A percentile compares a stretch with the other conserved stretches of the same genome.
These are phyloP conservation scores for Caenorhabditis sulstoni DNA, from an alignment of 2,888 invertebrate genomes.

Conservation along the genomic window DNA sequence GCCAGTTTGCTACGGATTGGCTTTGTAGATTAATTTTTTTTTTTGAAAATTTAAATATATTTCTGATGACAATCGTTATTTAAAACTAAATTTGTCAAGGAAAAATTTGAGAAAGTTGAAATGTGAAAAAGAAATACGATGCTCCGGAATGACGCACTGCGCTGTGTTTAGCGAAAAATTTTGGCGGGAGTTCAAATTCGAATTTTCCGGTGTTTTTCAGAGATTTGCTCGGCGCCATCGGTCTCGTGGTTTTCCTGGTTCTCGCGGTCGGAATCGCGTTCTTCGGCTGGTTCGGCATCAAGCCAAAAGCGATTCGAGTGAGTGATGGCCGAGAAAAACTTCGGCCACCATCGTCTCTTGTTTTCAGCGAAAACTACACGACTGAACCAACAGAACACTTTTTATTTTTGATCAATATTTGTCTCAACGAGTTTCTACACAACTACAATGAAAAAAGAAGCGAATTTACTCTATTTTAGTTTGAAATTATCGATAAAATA, in stretches of 20 bases:
- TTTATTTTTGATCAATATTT: conserved; percentile 26
- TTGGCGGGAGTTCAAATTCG: background rate
- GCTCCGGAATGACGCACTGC: background rate
- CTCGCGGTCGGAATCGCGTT: conserved; percentile 16
- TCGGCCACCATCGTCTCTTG: background rate
- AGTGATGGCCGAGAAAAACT: background rate
- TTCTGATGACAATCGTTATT: too few species aligned
- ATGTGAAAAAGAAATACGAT: background rate
- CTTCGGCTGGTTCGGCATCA: conserved; percentile 44
- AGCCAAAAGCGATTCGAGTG: conserved; percentile 43
- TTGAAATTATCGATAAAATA: conserved; percentile 1
- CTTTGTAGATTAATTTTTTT: conserved; percentile 24
- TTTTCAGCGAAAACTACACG: conserved; percentile 49
- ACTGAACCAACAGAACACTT: conserved; percentile 2
- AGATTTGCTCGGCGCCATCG: conserved; percentile 26
- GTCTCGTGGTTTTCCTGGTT: conserved; percentile 8
- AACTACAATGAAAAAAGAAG: background rate
- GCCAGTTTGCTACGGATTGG: conserved; percentile 39
- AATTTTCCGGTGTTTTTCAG: conserved; percentile 18
- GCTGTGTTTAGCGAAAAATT: background rate
- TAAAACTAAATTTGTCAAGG: background rate
- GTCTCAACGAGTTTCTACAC: too few species aligned
- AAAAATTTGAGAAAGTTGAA: background rate
- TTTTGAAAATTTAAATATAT: background rate
- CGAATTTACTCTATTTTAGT: background rate